Percentiles rank a stretch among this genome's conserved stretches.
phyloP scores from a whole-genome alignment of 2,888 invertebrate genomes.

The Lamellibrachia satsuma region DNA sequence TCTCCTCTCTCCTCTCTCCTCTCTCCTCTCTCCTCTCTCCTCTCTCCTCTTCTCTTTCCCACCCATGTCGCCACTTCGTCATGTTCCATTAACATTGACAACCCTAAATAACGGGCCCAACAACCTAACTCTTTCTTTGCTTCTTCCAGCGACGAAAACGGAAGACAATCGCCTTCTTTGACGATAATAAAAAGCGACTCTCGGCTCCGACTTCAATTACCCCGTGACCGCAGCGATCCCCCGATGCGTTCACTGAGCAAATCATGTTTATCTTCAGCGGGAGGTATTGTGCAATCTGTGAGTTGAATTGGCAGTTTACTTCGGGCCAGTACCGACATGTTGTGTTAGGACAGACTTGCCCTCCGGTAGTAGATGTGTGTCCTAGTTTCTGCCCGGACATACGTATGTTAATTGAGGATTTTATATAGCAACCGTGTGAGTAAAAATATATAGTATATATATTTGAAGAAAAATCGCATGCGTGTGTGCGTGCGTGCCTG shows the following conservation, averaged over 20 bases:
- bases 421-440: neutral
- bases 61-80: neutral
- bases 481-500: neutral
- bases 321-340: neutral
- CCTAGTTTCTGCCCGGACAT: neutral
- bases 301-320: neutral
- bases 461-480: neutral
- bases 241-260: neutral
- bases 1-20: too few relatives aligned
- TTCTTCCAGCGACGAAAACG: neutral
- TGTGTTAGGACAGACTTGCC: neutral
- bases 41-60: neutral
- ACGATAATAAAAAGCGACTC: neutral
- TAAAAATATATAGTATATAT: neutral
- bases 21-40: too few relatives aligned
- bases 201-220: conserved; percentile 11
- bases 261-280: neutral
- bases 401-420: neutral
- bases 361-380: neutral
- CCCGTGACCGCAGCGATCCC: neutral
- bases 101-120: neutral
- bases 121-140: neutral
- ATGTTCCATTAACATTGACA: neutral
- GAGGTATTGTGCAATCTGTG: conserved; percentile 1
- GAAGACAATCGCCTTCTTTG: neutral